Evolutionary conservation across 2,888 invertebrate genomes (phyloP), one percentile per base, ranked within the genome.

Genomic region (Drosophila maculinotata): DNA sequence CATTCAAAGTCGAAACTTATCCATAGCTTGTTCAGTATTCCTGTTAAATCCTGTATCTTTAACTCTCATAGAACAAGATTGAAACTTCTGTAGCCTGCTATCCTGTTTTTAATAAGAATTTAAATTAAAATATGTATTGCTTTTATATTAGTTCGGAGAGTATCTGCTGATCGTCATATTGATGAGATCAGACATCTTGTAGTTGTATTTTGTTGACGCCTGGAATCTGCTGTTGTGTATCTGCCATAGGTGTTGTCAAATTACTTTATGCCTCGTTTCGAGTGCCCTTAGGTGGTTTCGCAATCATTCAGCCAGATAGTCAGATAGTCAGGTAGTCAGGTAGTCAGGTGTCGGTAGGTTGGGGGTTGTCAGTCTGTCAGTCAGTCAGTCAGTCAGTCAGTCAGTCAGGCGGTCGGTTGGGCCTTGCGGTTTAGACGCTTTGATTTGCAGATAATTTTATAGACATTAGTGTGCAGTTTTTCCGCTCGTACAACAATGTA

Each of bases 381-480:
- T 53, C 25, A 33, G 71, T 51, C 33, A 36, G 41, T 54, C 52
- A 30, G 64, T 57, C 38, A 25, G 38, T 62, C 42, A 14, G 71
- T 56, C 23, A 39, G 36, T 26, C 6, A n/a, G 49, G 45, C 36
- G 14, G 56, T 54, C 26, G n/a, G 38, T 48, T 45, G 31, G 38
- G 63, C 38, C 35, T 59, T 66, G 72, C 12, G 51, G 69, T 63
- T 70, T 70, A 63, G 75, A 62, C 81, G 78, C 69, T 87, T 87
- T 78, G 85, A 84, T 83, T 87, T 82, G 79, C 71, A 67, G 82
- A 85, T 87, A 75, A 85, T 85, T 75, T 84, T 79, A 71, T 79
- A 79, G 59, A 69, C 83, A 87, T 87, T 83, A 83, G 79, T 82
- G 62, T 82, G 79, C 86, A 84, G 60, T 82, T 82, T 82, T 85